Evolutionary conservation across 2,888 invertebrate genomes (phyloP).

Genomic region (Chirona hameri): DNA sequence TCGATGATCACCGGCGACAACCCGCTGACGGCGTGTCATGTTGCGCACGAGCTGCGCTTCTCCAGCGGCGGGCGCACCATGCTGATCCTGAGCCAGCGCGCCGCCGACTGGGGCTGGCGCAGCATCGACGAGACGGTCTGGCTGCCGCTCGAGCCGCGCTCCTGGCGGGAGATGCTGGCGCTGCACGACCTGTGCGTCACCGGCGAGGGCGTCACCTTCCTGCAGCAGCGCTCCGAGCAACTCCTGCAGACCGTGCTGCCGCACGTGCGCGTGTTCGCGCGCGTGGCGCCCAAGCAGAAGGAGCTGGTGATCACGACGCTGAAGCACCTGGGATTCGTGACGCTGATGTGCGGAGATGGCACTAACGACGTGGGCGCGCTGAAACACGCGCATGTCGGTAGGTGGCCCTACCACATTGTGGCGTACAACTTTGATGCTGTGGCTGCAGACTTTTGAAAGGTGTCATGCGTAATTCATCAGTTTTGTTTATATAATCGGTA

Average conservation of each 20-base stretch:
- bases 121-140: slow-evolving; percentile 64
- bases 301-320: slow-evolving; percentile 88
- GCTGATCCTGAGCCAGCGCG: slow-evolving; percentile 57
- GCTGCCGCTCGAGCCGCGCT: slow-evolving; percentile 50
- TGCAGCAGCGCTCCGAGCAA: slow-evolving; percentile 59
- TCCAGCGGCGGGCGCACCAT: slow-evolving; percentile 63
- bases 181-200: slow-evolving; percentile 91
- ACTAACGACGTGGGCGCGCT: slow-evolving; percentile 99
- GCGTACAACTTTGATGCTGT: no score
- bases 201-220: slow-evolving; percentile 76
- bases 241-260: slow-evolving; percentile 73
- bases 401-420: neutral
- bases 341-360: slow-evolving; percentile 99
- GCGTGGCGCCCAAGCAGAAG: slow-evolving; percentile 98
- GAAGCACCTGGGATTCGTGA: slow-evolving; percentile 79
- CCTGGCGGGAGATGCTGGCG: slow-evolving; percentile 49
- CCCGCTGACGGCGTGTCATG: slow-evolving; percentile 97
- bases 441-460: no score
- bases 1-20: slow-evolving; percentile 99
- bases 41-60: slow-evolving; percentile 88
- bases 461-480: no score
- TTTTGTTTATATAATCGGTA: no score
- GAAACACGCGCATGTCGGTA: slow-evolving; percentile 92
- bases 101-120: slow-evolving; percentile 66
- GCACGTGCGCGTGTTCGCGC: slow-evolving; percentile 84